These are phyloP conservation scores for Otus sunia DNA, from an alignment of 2,113 vertebrate species.

Conservation along the genomic window DNA sequence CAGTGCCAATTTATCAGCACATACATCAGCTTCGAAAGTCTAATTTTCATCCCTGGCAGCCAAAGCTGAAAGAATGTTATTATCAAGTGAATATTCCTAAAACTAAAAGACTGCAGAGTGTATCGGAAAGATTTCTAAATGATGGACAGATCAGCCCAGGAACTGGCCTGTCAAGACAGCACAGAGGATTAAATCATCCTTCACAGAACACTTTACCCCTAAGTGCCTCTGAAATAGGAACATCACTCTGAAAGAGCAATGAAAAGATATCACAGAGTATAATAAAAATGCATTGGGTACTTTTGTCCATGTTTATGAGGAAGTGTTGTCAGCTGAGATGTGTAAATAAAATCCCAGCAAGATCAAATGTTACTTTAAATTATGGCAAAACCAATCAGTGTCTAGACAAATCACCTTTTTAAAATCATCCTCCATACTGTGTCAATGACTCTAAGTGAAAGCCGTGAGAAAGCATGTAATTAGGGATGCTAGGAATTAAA, in stretches of 20 bases:
- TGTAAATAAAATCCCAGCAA: background rate
- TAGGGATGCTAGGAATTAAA: background rate
- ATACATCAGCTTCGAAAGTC: background rate
- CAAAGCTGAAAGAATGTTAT: background rate
- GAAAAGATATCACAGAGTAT: background rate
- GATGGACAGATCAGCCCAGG: background rate
- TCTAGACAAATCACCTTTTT: background rate
- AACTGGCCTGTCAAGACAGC: background rate
- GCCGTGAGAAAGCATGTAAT: background rate
- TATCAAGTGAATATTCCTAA: background rate
- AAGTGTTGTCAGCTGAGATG: background rate
- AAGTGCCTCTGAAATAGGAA: constrained; percentile 47
- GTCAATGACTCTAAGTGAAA: background rate
- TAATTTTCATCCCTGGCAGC: constrained; percentile 7
- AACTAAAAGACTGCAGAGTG: background rate
- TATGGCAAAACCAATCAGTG: background rate
- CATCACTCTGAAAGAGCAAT: constrained; percentile 44
- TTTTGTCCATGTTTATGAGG: constrained; percentile 4
- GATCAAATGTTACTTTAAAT: constrained; percentile 26
- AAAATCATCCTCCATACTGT: background rate
- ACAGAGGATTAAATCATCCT: constrained; percentile 53
- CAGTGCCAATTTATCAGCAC: constrained; percentile 9
- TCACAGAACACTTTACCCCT: background rate
- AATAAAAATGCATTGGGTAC: background rate
- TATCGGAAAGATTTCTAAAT: constrained; percentile 38